Conservation (phyloP, 1,140 invertebrate genomes). For the Ostrea denselamellosa region DNA sequence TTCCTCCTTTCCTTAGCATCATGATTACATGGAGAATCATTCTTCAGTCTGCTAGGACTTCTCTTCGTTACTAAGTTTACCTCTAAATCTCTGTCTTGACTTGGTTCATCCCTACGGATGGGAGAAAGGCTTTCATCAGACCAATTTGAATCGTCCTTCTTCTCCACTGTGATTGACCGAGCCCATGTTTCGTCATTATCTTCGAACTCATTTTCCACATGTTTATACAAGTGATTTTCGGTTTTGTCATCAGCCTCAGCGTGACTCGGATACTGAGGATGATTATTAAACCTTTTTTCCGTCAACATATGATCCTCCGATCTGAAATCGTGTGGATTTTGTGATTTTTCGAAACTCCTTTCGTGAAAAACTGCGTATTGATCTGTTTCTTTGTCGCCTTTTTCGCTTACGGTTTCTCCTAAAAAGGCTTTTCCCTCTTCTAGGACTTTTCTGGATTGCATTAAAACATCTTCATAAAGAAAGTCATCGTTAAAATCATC, state of each 20-base stretch:
- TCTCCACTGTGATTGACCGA: not conserved
- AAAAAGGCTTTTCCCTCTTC: slow-evolving; percentile 33
- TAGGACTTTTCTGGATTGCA: slow-evolving; percentile 16
- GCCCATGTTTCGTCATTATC: not conserved
- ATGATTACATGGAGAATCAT: not conserved
- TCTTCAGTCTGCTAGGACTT: not conserved
- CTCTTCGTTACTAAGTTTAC: not conserved
- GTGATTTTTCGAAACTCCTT: not conserved
- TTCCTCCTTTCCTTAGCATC: not conserved
- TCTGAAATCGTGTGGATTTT: not conserved
- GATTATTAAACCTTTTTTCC: not conserved
- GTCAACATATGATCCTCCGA: not conserved
- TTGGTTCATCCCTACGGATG: not conserved
- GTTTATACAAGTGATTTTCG: not conserved
- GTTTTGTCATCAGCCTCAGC: not conserved
- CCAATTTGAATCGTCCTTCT: not conserved
- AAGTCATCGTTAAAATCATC: slow-evolving; percentile 37
- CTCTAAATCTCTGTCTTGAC: not conserved
- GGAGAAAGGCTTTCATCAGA: slow-evolving; percentile 25
- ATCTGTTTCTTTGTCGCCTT: not conserved
- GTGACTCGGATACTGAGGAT: not conserved
- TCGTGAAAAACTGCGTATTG: not conserved
- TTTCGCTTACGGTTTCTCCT: not conserved
- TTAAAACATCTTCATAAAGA: slow-evolving; percentile 14
- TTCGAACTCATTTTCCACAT: not conserved